Conservation (phyloP, 1,140 invertebrate genomes). For the Drosophila equinoxialis region DNA sequence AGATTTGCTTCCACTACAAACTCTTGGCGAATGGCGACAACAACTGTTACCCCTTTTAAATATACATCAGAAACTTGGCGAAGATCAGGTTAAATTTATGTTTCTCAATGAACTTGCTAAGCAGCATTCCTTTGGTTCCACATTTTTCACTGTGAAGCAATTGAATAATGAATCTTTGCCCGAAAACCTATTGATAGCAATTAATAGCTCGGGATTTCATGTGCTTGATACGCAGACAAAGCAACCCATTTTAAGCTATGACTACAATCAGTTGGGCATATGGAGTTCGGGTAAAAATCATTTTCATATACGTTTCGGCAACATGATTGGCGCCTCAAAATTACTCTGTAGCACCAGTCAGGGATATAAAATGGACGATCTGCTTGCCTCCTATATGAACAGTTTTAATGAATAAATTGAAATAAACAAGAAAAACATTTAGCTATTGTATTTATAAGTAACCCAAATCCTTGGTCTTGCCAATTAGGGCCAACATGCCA, state of each 20-base stretch:
- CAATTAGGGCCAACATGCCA: slow-evolving; percentile 89
- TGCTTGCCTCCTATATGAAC: slow-evolving; percentile 94
- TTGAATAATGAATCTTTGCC: slow-evolving; percentile 93
- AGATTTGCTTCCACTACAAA: slow-evolving; percentile 90
- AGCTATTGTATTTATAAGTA: slow-evolving; percentile 40
- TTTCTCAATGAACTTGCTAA: slow-evolving; percentile 93
- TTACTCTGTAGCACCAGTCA: slow-evolving; percentile 95
- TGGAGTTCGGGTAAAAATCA: slow-evolving; percentile 97
- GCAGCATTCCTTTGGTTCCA: slow-evolving; percentile 96
- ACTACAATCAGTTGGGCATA: slow-evolving; percentile 94
- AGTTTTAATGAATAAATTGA: slow-evolving; percentile 54
- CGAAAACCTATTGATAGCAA: slow-evolving; percentile 93
- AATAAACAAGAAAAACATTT: background rate
- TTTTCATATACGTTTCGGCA: slow-evolving; percentile 97
- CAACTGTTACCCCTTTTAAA: slow-evolving; percentile 84
- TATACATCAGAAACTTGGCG: slow-evolving; percentile 85
- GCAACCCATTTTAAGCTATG: slow-evolving; percentile 88
- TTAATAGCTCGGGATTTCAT: slow-evolving; percentile 95
- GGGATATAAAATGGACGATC: slow-evolving; percentile 98
- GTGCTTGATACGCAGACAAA: slow-evolving; percentile 94
- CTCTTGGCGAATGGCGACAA: slow-evolving; percentile 92
- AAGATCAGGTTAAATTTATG: slow-evolving; percentile 91
- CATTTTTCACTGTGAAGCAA: slow-evolving; percentile 97
- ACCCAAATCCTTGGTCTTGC: slow-evolving; percentile 64
- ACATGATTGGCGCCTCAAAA: slow-evolving; percentile 92